Percentiles rank a stretch among this genome's conserved stretches.
Evolutionary conservation across 2,797 vertebrate species (phyloP).

Genomic region (Molossus alvarezi): DNA sequence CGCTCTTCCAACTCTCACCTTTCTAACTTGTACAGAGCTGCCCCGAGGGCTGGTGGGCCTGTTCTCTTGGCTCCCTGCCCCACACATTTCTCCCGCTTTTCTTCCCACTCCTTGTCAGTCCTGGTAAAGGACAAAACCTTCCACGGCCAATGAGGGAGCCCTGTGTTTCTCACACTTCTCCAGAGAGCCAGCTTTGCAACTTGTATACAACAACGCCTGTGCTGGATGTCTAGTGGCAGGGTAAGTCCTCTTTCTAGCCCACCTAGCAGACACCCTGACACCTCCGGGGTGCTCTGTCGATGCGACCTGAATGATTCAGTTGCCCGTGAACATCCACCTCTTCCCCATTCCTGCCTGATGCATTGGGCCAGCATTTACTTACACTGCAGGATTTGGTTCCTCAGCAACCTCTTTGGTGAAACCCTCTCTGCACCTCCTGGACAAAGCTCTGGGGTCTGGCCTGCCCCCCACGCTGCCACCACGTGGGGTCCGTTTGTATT

Average conservation of each 20-base stretch:
- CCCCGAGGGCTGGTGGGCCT: no score
- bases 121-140: not conserved
- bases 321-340: no score
- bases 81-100: not conserved
- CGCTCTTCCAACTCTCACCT: not conserved
- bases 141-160: not conserved
- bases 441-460: not conserved
- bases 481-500: no score
- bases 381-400: not conserved
- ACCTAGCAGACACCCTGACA: not conserved
- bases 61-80: not conserved
- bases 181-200: not conserved
- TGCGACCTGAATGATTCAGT: not conserved
- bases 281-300: not conserved
- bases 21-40: not conserved
- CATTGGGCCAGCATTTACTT: not conserved
- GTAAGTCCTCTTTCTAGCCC: not conserved
- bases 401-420: not conserved
- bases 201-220: not conserved
- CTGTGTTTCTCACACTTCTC: not conserved
- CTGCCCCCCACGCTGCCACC: not conserved
- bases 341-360: no score
- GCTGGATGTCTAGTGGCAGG: not conserved
- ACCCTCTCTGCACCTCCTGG: not conserved
- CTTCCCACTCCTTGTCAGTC: no score